These are phyloP conservation scores for Oscheius onirici DNA, from an alignment of 2,888 invertebrate species.

Conservation along the genomic window DNA sequence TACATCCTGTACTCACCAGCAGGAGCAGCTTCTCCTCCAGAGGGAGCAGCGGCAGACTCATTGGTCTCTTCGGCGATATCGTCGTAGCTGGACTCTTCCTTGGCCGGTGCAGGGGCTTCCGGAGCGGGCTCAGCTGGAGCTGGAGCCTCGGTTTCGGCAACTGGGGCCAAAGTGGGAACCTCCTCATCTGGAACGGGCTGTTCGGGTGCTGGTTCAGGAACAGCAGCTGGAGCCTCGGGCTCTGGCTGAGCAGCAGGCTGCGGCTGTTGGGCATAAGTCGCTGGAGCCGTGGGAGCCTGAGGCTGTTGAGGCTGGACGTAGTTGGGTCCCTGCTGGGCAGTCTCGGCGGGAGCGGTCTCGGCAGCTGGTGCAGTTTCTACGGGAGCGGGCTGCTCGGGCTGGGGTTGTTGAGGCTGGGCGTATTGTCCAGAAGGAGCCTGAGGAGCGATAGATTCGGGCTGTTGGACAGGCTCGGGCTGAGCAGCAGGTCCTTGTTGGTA, in stretches of 20 bases:
- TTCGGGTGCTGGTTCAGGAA: constrained; percentile 11
- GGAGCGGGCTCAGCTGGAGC: constrained; percentile 29
- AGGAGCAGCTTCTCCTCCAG: neutral
- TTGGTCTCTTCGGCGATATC: constrained; percentile 57
- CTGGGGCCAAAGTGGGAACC: constrained; percentile 29
- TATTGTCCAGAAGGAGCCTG: constrained; percentile 6
- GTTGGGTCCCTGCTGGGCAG: constrained; percentile 6
- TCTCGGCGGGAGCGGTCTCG: constrained; percentile 28
- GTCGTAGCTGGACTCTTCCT: constrained; percentile 59
- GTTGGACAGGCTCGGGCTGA: neutral
- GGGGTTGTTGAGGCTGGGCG: constrained; percentile 36
- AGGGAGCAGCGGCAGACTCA: neutral
- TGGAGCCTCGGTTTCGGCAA: constrained; percentile 29
- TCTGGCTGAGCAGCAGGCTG: constrained; percentile 12
- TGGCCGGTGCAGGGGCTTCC: constrained; percentile 12
- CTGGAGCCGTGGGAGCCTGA: constrained; percentile 37
- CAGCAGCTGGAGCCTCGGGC: constrained; percentile 23
- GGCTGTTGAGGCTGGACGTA: constrained; percentile 19
- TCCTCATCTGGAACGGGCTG: constrained; percentile 19
- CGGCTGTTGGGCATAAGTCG: constrained; percentile 39
- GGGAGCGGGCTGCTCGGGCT: constrained; percentile 37
- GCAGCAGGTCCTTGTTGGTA: constrained; percentile 36
- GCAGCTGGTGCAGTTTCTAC: constrained; percentile 38
- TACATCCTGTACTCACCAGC: neutral
- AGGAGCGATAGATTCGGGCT: constrained; percentile 5